These are phyloP conservation scores for Montipora efflorescens DNA, from an alignment of 64 coral and sea anemone species.

Conservation along the genomic window DNA sequence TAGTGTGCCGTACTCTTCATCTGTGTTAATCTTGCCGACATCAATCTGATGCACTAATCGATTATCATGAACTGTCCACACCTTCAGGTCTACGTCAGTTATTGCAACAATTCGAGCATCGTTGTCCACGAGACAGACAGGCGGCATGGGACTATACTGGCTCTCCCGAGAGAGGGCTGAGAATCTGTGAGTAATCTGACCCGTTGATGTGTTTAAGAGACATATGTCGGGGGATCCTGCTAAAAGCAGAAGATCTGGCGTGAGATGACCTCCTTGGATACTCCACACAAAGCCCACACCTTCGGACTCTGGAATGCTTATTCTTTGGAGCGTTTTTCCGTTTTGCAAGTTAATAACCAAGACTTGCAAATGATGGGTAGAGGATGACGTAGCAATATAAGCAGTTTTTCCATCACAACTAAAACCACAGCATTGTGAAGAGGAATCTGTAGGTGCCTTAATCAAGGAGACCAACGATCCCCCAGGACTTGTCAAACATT, in stretches of 20 bases:
- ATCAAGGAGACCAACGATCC: slow-evolving; percentile 45
- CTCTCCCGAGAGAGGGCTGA: slow-evolving; percentile 37
- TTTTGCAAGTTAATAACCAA: slow-evolving; percentile 25
- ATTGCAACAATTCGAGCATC: slow-evolving; percentile 60
- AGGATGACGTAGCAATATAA: slow-evolving; percentile 7
- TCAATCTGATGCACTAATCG: slow-evolving; percentile 33
- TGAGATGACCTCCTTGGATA: slow-evolving; percentile 32
- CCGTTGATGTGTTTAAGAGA: slow-evolving; percentile 28
- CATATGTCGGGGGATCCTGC: slow-evolving; percentile 54
- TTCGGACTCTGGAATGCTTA: slow-evolving; percentile 38
- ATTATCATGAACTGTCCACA: slow-evolving; percentile 62
- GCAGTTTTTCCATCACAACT: slow-evolving; percentile 70
- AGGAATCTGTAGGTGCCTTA: not conserved
- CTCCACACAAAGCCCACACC: slow-evolving; percentile 33
- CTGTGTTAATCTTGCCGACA: slow-evolving; percentile 48
- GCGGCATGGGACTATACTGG: slow-evolving; percentile 60
- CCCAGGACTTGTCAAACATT: slow-evolving; percentile 48
- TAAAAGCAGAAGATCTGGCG: slow-evolving; percentile 38
- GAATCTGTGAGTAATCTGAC: slow-evolving; percentile 31
- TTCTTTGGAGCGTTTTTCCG: slow-evolving; percentile 46
- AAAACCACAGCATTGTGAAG: slow-evolving; percentile 55
- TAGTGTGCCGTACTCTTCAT: slow-evolving; percentile 61
- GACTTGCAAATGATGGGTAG: slow-evolving; percentile 20
- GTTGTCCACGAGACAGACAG: slow-evolving; percentile 64
- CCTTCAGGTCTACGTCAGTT: slow-evolving; percentile 66